Evolutionary conservation across 2,888 invertebrate species (phyloP), one percentile per base, ranked within the genome.

Genomic region (Eristalinus aeneus): DNA sequence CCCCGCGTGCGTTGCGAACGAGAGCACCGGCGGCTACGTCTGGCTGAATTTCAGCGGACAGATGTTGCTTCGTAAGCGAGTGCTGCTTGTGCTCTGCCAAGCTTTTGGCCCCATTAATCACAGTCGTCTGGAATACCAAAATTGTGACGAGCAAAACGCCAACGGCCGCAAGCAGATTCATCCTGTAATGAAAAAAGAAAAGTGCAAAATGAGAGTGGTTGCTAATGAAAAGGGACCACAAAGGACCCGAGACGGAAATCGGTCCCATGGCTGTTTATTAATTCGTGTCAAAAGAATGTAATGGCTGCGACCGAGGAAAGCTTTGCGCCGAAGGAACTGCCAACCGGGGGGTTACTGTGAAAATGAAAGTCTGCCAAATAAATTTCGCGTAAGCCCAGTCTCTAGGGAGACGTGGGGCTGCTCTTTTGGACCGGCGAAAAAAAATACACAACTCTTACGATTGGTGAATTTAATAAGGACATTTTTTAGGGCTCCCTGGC

Each of bases 1-100:
- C 88, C 34, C 90, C 91, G 31, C 91, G 91, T 10, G 90, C 90
- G n/a, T 87, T 88, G 56, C 92, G 92, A 86, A 89, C 88, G 60
- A 89, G 88, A 53, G 89, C 89, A 73, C 88, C 89, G 16, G 58
- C 81, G n/a, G 58, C 81, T 8, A 86, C 32, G 80, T 88, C 39
- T 89, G 88, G 67, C 85, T 87, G 76, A 88, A 60, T 31, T 86
- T 87, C 71, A 80, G 88, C 69, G 88, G 88, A 72, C 88, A 89
- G 75, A 81, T 89, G 79, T 12, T 80, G 72, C 58, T 72, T 78
- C 32, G 87, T 68, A 34, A 83, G 78, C 64, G 88, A 68, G 68
- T 75, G 78, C 46, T 76, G 81, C 73, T 86, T 82, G 61, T 78
- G 71, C n/a, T 86, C 86, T 6, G 88, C 79, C 84, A 88, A 88